Conservation (phyloP, 1,140 invertebrate species). For the Drepana arcuata region DNA sequence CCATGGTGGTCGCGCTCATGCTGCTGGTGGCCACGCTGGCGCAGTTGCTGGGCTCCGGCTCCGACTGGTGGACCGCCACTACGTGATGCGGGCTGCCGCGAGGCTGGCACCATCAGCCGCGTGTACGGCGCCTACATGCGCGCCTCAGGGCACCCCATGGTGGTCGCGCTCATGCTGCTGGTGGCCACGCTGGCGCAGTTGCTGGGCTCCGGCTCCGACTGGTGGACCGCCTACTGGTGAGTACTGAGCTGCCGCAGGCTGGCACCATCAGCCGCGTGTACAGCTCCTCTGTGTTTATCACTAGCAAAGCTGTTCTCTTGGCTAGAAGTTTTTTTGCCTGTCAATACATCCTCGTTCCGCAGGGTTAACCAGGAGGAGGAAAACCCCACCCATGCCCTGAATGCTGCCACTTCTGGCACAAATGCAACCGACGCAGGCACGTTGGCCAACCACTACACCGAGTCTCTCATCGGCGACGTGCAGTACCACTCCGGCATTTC, state of each 20-base stretch:
- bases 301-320: neutral
- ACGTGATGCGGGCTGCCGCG: conserved; percentile 71
- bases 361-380: conserved; percentile 56
- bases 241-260: too few relatives aligned
- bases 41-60: conserved; percentile 77
- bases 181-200: conserved; percentile 76
- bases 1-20: conserved; percentile 63
- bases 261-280: too few relatives aligned
- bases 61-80: conserved; percentile 81
- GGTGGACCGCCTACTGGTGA: conserved; percentile 80
- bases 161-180: conserved; percentile 63
- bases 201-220: conserved; percentile 78
- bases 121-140: conserved; percentile 77
- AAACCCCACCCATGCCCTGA: conserved; percentile 12
- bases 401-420: too few relatives aligned
- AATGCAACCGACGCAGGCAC: conserved; percentile 12
- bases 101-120: conserved; percentile 72
- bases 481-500: conserved; percentile 26
- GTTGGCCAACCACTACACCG: conserved; percentile 15
- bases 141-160: conserved; percentile 71
- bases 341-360: conserved; percentile 5
- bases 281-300: neutral
- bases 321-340: neutral
- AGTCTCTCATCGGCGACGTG: conserved; percentile 26
- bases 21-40: conserved; percentile 71